phyloP scores from a whole-genome alignment of 2,113 vertebrate species.

The Oreochromis tanganicae region DNA sequence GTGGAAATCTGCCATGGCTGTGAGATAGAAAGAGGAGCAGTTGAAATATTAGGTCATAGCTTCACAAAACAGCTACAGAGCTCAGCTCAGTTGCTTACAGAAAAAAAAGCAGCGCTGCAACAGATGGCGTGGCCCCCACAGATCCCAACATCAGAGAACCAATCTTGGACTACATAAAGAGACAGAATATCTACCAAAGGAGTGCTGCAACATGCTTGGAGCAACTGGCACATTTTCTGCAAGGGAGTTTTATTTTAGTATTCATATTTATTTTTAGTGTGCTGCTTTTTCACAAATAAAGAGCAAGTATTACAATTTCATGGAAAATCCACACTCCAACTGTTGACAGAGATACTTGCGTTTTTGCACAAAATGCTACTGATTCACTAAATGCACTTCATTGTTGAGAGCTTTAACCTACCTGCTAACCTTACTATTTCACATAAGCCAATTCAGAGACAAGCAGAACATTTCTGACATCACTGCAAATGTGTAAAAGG shows the following conservation, averaged over 20 bases:
- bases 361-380: background rate
- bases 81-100: background rate
- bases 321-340: background rate
- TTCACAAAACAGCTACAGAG: background rate
- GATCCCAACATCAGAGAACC: background rate
- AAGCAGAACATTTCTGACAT: background rate
- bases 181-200: background rate
- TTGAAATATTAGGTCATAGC: background rate
- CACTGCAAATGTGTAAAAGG: background rate
- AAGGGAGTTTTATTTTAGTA: background rate
- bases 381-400: background rate
- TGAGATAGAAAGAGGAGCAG: background rate
- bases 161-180: background rate
- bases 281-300: background rate
- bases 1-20: constrained; percentile 95
- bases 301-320: background rate
- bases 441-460: background rate
- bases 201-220: background rate
- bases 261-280: background rate
- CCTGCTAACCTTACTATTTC: background rate
- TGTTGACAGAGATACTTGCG: background rate
- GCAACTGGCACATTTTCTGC: background rate
- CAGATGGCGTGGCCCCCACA: background rate
- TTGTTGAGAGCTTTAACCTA: background rate
- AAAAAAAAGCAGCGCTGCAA: background rate